phyloP scores from a whole-genome alignment of 2,888 invertebrate species.

The Diplolepis rosae region DNA sequence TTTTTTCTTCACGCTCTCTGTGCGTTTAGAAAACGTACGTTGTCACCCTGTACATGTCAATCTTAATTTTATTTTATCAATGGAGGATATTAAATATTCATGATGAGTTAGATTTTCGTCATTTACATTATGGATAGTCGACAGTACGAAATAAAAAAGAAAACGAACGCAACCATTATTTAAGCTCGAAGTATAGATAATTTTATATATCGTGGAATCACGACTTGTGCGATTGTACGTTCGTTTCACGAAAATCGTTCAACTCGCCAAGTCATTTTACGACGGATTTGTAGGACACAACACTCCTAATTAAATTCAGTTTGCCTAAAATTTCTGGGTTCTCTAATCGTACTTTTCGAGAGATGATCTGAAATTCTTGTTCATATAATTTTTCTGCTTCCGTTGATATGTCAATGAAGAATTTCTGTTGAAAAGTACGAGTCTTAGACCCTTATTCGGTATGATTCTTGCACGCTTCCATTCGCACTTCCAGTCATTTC shows the following conservation, averaged over 20 bases:
- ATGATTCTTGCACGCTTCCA: background rate
- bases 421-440: conserved; percentile 8
- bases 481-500: conserved; percentile 39
- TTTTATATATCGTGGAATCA: conserved; percentile 12
- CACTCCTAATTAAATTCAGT: conserved; percentile 1
- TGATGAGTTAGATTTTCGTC: background rate
- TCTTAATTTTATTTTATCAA: background rate
- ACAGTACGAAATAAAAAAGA: conserved; percentile 16
- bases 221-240: conserved; percentile 25
- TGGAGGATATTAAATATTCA: background rate
- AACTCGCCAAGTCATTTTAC: conserved; percentile 6
- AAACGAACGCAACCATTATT: background rate
- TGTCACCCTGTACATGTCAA: conserved; percentile 23
- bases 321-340: background rate
- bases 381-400: background rate
- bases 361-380: conserved; percentile 1
- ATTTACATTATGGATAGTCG: conserved; percentile 7
- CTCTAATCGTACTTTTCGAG: background rate
- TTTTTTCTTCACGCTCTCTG: conserved; percentile 13
- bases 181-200: conserved; percentile 9
- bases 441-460: background rate
- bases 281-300: conserved; percentile 11
- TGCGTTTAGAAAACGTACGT: conserved; percentile 22
- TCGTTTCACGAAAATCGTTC: conserved; percentile 21
- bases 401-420: conserved; percentile 54